phyloP scores from a whole-genome alignment of 2,797 vertebrate species.

The Catamblyrhynchus diadema region DNA sequence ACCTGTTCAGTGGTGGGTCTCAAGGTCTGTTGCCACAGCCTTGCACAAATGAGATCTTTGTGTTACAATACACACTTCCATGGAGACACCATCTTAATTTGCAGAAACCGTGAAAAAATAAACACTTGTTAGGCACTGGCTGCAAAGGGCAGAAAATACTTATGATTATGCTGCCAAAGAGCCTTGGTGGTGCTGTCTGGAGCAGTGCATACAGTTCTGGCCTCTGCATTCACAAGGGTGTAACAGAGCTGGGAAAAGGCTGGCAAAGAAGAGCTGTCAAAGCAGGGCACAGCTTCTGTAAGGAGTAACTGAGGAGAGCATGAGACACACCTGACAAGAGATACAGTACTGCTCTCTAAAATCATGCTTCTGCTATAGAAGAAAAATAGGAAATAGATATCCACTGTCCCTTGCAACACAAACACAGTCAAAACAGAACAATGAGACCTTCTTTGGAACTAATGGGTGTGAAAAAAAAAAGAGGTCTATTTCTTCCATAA shows the following conservation, averaged over 20 bases:
- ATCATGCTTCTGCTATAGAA: not conserved
- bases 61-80: not conserved
- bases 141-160: not conserved
- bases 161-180: not conserved
- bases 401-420: not conserved
- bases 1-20: not conserved
- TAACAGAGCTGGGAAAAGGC: not conserved
- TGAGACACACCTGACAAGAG: not conserved
- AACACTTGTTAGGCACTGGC: not conserved
- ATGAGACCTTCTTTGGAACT: not conserved
- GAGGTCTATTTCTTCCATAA: not conserved
- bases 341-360: not conserved
- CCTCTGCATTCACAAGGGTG: not conserved
- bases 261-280: not conserved
- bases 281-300: not conserved
- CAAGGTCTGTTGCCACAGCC: not conserved
- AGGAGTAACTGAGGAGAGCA: not conserved
- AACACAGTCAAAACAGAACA: not conserved
- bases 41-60: not conserved
- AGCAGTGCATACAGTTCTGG: not conserved
- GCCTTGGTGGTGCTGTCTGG: not conserved
- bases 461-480: not conserved
- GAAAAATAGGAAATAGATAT: not conserved
- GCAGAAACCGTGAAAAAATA: not conserved
- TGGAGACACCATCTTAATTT: not conserved